Percentiles rank a stretch among this genome's conserved stretches.
Evolutionary conservation across 2,888 invertebrate genomes (phyloP).

Genomic region (Allolobophora icterica): DNA sequence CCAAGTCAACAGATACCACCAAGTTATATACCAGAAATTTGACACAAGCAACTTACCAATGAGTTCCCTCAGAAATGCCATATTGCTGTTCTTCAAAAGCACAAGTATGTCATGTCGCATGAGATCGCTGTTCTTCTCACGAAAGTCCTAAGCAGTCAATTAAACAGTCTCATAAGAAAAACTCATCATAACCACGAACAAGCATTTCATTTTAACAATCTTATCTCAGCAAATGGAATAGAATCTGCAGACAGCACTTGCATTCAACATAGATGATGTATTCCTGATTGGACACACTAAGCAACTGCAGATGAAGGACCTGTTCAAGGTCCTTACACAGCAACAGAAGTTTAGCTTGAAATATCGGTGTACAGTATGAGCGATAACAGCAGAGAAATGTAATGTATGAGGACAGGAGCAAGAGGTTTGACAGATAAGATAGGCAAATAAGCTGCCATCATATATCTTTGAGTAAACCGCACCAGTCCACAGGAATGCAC

Average conservation of each 20-base stretch:
- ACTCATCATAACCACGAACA: background rate
- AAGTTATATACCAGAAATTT: background rate
- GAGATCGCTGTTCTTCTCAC: constrained; percentile 92
- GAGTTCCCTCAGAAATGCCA: constrained; percentile 89
- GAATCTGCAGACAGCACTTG: background rate
- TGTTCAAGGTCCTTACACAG: too few species aligned
- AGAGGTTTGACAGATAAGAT: too few species aligned
- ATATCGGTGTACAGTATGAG: too few species aligned
- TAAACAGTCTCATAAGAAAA: background rate
- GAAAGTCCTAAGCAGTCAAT: constrained; percentile 74
- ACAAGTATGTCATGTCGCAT: constrained; percentile 93
- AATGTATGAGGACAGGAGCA: too few species aligned
- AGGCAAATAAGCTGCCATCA: too few species aligned
- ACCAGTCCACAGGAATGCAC: too few species aligned
- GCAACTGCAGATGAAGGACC: too few species aligned
- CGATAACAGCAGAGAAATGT: too few species aligned
- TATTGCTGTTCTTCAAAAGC: constrained; percentile 88
- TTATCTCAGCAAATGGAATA: background rate
- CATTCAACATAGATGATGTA: too few species aligned
- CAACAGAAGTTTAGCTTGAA: too few species aligned
- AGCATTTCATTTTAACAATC: background rate
- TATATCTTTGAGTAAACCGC: too few species aligned
- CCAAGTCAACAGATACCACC: background rate
- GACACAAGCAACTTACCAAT: constrained; percentile 75
- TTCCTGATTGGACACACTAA: too few species aligned